Conservation (phyloP, 92 coral and sea anemone species). For the Palythoa caribaeorum region DNA sequence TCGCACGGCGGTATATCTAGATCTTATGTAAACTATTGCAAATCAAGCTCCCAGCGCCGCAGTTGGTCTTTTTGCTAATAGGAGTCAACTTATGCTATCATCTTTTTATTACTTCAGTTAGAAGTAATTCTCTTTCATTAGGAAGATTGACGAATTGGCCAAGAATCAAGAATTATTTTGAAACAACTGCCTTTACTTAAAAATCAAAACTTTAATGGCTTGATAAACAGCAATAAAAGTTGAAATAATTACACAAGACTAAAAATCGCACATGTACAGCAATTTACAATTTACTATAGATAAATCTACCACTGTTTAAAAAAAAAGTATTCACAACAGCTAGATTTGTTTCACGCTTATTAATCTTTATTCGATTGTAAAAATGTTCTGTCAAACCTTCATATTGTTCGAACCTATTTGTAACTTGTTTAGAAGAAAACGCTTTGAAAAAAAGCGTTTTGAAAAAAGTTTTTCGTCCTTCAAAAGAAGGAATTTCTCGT, state of each 20-base stretch:
- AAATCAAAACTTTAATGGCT: conserved; percentile 47
- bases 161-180: conserved; percentile 23
- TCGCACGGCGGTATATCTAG: conserved; percentile 3
- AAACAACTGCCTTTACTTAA: conserved; percentile 22
- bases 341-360: background rate
- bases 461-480: conserved; percentile 32
- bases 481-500: conserved; percentile 33
- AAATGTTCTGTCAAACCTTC: background rate
- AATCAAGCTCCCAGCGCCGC: conserved; percentile 42
- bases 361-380: background rate
- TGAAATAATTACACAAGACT: conserved; percentile 16
- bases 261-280: background rate
- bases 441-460: background rate
- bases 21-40: conserved; percentile 13
- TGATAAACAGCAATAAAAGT: conserved; percentile 40
- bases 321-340: background rate
- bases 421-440: conserved; percentile 2
- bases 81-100: conserved; percentile 45
- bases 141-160: conserved; percentile 43
- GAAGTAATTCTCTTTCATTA: conserved; percentile 41
- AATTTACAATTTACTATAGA: background rate
- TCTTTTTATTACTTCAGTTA: conserved; percentile 41
- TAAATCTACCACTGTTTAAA: background rate
- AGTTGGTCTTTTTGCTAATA: conserved; percentile 73
- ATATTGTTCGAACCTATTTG: background rate